A percentile compares a stretch with the other conserved stretches of the same genome.
phyloP scores from a whole-genome alignment of 2,797 vertebrate species.

The Cottoperca gobio region DNA sequence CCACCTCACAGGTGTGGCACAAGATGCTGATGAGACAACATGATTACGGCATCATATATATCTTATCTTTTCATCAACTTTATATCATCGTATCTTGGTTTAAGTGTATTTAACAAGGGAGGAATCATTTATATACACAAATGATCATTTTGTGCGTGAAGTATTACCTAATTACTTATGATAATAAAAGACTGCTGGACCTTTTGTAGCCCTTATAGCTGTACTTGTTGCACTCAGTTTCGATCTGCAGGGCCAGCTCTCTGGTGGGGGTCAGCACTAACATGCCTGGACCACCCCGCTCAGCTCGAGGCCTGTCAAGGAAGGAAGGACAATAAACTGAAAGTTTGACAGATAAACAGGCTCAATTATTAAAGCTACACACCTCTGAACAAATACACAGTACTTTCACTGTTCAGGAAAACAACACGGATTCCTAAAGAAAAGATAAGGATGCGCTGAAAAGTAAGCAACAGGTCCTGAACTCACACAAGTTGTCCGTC shows the following conservation, averaged over 20 bases:
- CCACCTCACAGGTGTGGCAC: too few relatives aligned
- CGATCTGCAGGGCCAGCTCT: conserved; percentile 95
- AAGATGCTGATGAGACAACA: too few relatives aligned
- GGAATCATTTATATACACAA: too few relatives aligned
- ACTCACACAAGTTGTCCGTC: conserved; percentile 93
- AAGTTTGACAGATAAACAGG: not conserved
- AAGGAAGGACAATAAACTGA: not conserved
- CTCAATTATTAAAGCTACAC: not conserved
- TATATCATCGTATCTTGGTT: too few relatives aligned
- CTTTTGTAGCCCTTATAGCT: conserved; percentile 93
- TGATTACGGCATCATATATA: too few relatives aligned
- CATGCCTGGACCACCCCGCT: conserved; percentile 93
- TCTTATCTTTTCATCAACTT: too few relatives aligned
- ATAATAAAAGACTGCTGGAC: conserved; percentile 67
- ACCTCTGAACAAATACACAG: not conserved
- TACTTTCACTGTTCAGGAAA: not conserved
- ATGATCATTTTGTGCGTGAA: too few relatives aligned
- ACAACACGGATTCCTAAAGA: fast-evolving
- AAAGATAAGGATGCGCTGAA: too few relatives aligned
- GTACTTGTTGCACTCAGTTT: conserved; percentile 94
- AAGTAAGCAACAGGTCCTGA: not conserved
- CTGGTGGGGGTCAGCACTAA: conserved; percentile 95
- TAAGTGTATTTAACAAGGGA: too few relatives aligned
- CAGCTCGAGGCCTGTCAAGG: conserved; percentile 79
- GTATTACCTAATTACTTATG: too few relatives aligned